phyloP scores from a whole-genome alignment of 2,113 vertebrate species.

The Triplophysa tibetana region DNA sequence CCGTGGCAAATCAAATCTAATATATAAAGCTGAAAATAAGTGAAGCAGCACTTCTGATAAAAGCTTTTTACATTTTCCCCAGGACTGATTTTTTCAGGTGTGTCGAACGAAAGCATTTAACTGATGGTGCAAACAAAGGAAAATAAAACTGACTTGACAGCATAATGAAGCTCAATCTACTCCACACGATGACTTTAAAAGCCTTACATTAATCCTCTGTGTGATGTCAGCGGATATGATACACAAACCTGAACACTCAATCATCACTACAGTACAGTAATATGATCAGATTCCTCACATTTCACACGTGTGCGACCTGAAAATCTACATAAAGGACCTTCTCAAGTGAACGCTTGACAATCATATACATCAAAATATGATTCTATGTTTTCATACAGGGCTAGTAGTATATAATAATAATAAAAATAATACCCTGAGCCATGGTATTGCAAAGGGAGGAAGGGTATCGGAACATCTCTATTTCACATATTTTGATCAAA shows the following conservation, averaged over 20 bases:
- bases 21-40: background rate
- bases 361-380: too few species aligned
- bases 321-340: too few species aligned
- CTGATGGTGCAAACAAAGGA: background rate
- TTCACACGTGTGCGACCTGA: background rate
- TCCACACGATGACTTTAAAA: background rate
- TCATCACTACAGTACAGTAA: background rate
- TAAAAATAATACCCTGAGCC: too few species aligned
- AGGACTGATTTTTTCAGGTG: background rate
- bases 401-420: too few species aligned
- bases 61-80: background rate
- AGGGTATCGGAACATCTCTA: too few species aligned
- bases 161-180: background rate
- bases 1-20: background rate
- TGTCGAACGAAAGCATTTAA: background rate
- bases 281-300: conserved; percentile 7
- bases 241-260: background rate
- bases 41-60: conserved; percentile 11
- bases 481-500: too few species aligned
- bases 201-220: background rate
- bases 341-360: background rate
- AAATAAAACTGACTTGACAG: background rate
- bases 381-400: too few species aligned
- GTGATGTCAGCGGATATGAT: too few species aligned
- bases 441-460: too few species aligned